phyloP scores from a whole-genome alignment of 2,113 vertebrate genomes.

The Ophiodon elongatus region DNA sequence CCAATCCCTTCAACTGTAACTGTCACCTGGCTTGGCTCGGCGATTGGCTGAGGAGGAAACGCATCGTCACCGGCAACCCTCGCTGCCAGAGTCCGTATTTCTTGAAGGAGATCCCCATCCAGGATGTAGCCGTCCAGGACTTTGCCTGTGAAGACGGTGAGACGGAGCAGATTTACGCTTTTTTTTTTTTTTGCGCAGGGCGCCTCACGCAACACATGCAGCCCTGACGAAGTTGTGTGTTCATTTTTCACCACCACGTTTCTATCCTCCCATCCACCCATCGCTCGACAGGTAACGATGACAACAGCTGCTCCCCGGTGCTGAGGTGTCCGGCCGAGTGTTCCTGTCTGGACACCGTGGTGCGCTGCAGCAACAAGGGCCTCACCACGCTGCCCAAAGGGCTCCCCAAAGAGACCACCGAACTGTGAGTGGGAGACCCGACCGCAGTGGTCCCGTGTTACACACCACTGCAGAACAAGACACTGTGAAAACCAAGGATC shows the following conservation, averaged over 20 bases:
- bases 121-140: conserved; percentile 97
- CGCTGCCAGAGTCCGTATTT: conserved; percentile 98
- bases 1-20: conserved; percentile 99
- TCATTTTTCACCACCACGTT: background rate
- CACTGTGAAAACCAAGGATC: too few relatives aligned
- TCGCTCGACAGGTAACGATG: conserved; percentile 89
- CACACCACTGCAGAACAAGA: background rate
- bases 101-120: conserved; percentile 98
- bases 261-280: background rate
- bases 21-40: conserved; percentile 97
- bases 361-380: conserved; percentile 98
- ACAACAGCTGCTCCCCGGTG: conserved; percentile 94
- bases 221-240: background rate
- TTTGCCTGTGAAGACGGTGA: conserved; percentile 97
- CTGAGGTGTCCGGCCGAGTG: conserved; percentile 95
- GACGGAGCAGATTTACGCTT: conserved; percentile 9
- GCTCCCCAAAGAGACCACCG: conserved; percentile 96
- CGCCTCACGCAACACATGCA: background rate
- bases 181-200: background rate
- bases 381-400: conserved; percentile 93
- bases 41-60: conserved; percentile 96
- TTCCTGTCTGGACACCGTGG: conserved; percentile 97
- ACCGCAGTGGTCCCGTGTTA: background rate
- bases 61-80: conserved; percentile 97
- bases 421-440: conserved; percentile 91